Evolutionary conservation across 2,797 vertebrate genomes (phyloP).

Genomic region (Pogonophryne albipinna): DNA sequence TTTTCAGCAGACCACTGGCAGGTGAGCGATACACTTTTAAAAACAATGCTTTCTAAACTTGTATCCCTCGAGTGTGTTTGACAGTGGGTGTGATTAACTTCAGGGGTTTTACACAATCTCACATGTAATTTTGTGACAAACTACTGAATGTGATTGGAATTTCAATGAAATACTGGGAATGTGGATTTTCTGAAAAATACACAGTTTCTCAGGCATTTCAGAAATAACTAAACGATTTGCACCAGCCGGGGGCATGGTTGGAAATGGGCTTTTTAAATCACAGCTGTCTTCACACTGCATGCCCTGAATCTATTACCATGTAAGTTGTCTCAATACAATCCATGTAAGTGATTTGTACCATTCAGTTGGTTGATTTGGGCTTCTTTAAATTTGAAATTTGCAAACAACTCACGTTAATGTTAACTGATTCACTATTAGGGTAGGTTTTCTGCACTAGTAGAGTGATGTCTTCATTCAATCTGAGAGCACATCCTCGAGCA

Average conservation of each 20-base stretch:
- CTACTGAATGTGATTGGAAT: conserved; percentile 3
- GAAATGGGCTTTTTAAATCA: conserved; percentile 41
- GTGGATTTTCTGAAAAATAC: conserved; percentile 8
- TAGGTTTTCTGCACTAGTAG: conserved; percentile 6
- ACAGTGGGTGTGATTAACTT: conserved; percentile 22
- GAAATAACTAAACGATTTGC: conserved; percentile 23
- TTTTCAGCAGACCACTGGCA: not conserved
- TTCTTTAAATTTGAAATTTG: conserved; percentile 12
- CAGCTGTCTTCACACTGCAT: conserved; percentile 39
- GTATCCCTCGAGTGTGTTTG: conserved; percentile 7
- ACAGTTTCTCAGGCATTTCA: conserved; percentile 7
- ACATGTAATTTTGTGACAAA: conserved; percentile 18
- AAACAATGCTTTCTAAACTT: not conserved
- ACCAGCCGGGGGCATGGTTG: conserved; percentile 23
- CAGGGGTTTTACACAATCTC: conserved; percentile 8
- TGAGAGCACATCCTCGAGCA: not conserved
- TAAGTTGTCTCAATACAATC: conserved; percentile 20
- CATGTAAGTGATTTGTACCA: conserved; percentile 15
- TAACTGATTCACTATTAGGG: conserved; percentile 7
- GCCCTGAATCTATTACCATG: conserved; percentile 19
- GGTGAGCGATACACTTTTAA: not conserved
- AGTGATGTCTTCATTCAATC: conserved; percentile 21
- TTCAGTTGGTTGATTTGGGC: conserved; percentile 3
- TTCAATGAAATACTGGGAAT: conserved; percentile 8
- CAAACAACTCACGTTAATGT: not conserved